Percentiles rank a stretch among this genome's conserved stretches.
These are phyloP conservation scores for Atherix ibis DNA, from an alignment of 2,888 invertebrate genomes.

Conservation along the genomic window DNA sequence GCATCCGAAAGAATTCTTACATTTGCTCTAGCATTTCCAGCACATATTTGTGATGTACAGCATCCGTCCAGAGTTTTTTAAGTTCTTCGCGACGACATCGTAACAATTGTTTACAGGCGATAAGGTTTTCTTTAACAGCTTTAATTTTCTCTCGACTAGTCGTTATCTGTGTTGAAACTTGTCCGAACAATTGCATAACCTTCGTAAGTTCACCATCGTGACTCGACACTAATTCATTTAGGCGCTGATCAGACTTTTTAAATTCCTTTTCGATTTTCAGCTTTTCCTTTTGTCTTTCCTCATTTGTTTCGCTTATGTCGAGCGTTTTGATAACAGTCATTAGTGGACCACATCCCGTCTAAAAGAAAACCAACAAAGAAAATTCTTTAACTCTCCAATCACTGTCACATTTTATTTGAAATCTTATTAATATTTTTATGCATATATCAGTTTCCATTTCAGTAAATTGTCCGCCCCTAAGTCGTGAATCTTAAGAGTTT, in stretches of 20 bases:
- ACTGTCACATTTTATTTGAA: not conserved
- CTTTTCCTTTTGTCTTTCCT: slow-evolving; percentile 84
- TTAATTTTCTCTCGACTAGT: slow-evolving; percentile 60
- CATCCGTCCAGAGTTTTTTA: slow-evolving; percentile 85
- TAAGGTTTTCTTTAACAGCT: slow-evolving; percentile 63
- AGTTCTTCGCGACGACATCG: slow-evolving; percentile 86
- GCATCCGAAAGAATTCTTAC: no score
- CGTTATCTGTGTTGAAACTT: slow-evolving; percentile 59
- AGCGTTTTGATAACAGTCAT: slow-evolving; percentile 92
- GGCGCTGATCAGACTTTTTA: slow-evolving; percentile 72
- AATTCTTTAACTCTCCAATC: no score
- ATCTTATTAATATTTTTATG: no score
- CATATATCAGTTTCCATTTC: no score
- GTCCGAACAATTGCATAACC: slow-evolving; percentile 53
- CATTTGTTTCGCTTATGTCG: slow-evolving; percentile 85
- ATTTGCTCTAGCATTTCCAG: slow-evolving; percentile 79
- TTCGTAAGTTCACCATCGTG: slow-evolving; percentile 74
- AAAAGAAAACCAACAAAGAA: slow-evolving; percentile 12
- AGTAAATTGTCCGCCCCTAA: no score
- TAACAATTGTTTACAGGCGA: slow-evolving; percentile 68
- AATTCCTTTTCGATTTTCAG: slow-evolving; percentile 87
- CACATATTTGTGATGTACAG: slow-evolving; percentile 88
- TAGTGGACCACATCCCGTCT: slow-evolving; percentile 60
- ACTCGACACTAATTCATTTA: slow-evolving; percentile 75
- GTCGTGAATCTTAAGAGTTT: no score